phyloP scores from a whole-genome alignment of 2,888 invertebrate genomes.

The Drosophila picticornis region DNA sequence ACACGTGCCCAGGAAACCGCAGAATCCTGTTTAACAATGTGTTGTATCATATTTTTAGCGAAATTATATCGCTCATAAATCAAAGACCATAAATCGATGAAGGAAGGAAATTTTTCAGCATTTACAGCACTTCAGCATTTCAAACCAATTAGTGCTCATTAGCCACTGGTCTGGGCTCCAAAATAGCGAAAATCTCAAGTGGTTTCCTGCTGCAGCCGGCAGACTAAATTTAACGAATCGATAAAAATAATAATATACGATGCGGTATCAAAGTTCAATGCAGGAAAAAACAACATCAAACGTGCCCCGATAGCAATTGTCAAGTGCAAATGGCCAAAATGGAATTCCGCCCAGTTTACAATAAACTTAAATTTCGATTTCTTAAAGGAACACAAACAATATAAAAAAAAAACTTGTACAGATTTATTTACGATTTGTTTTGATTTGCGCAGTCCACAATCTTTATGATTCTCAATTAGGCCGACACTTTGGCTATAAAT shows the following conservation, averaged over 20 bases:
- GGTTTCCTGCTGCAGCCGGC: constrained; percentile 21
- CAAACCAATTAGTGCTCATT: constrained; percentile 71
- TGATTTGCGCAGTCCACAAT: constrained; percentile 59
- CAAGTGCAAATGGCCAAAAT: constrained; percentile 55
- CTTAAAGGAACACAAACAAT: not conserved
- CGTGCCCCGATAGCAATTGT: constrained; percentile 55
- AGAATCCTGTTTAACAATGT: constrained; percentile 56
- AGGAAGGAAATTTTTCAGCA: constrained; percentile 7
- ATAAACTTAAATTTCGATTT: constrained; percentile 9
- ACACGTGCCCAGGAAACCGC: constrained; percentile 72
- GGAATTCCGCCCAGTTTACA: constrained; percentile 49
- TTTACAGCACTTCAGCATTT: constrained; percentile 28
- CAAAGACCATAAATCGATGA: constrained; percentile 18
- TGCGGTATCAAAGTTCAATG: constrained; percentile 66
- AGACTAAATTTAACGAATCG: constrained; percentile 18
- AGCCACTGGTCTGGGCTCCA: constrained; percentile 12
- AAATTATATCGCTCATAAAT: constrained; percentile 37
- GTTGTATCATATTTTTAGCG: constrained; percentile 29
- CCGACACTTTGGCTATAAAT: constrained; percentile 54
- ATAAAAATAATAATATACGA: constrained; percentile 69
- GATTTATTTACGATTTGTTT: constrained; percentile 78
- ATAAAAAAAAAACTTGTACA: not conserved
- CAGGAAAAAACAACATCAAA: constrained; percentile 57
- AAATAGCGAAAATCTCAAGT: constrained; percentile 47
- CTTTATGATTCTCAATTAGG: constrained; percentile 65